Evolutionary conservation across 1,140 invertebrate genomes (phyloP).

Genomic region (Caenorhabditis tropicalis): DNA sequence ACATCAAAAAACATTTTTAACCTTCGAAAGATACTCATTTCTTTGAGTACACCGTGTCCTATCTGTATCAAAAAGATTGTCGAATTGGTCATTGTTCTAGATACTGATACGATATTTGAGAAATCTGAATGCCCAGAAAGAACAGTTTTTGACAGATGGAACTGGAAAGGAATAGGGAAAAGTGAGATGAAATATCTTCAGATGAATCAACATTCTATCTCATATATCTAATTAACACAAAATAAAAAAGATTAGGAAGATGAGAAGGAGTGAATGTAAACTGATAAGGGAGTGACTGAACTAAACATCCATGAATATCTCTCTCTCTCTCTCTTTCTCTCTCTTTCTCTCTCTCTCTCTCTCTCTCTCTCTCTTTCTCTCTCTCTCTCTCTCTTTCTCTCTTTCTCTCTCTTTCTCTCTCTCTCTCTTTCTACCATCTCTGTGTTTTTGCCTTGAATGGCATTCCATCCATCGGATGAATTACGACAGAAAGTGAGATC

Average conservation of each 20-base stretch:
- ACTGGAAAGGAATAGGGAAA: too few relatives aligned
- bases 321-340: background rate
- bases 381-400: too few relatives aligned
- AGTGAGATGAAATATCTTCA: too few relatives aligned
- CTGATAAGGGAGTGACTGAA: background rate
- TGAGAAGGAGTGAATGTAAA: background rate
- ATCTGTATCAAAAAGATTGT: too few relatives aligned
- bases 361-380: too few relatives aligned
- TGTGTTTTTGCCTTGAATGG: background rate
- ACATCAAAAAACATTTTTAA: background rate
- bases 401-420: too few relatives aligned
- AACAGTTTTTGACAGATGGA: background rate
- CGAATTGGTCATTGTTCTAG: too few relatives aligned
- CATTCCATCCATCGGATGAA: background rate
- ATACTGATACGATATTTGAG: too few relatives aligned
- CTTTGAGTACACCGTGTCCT: too few relatives aligned
- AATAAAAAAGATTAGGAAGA: background rate
- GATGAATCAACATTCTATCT: background rate
- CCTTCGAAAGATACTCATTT: background rate
- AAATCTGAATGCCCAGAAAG: background rate
- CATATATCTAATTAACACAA: background rate
- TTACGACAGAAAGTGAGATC: slow-evolving; percentile 27
- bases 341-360: too few relatives aligned
- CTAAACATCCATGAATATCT: slow-evolving; percentile 14
- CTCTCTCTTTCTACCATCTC: too few relatives aligned